These are phyloP conservation scores for Eumerus sabulonum DNA, from an alignment of 2,888 invertebrate species.

Conservation along the genomic window DNA sequence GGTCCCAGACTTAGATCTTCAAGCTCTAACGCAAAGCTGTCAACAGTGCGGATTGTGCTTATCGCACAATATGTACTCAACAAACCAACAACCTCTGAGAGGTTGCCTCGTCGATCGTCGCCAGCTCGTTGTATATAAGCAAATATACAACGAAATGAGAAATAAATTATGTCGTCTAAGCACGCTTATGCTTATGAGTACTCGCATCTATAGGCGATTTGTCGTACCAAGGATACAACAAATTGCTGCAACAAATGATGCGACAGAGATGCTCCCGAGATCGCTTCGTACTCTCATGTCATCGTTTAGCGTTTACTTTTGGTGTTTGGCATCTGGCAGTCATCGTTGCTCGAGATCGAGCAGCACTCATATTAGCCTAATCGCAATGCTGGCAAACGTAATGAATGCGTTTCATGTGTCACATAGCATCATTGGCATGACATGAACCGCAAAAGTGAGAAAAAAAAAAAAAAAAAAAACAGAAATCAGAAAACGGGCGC, in stretches of 20 bases:
- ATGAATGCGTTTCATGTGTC: constrained; percentile 57
- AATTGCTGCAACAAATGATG: constrained; percentile 64
- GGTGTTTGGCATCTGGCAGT: constrained; percentile 9
- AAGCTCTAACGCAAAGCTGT: constrained; percentile 43
- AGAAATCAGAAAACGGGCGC: constrained; percentile 20
- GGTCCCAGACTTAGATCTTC: constrained; percentile 28
- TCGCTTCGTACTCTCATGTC: constrained; percentile 55
- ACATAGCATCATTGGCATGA: constrained; percentile 30
- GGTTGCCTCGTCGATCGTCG: not conserved
- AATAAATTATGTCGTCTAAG: constrained; percentile 3
- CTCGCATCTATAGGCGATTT: constrained; percentile 53
- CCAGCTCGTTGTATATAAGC: constrained; percentile 35
- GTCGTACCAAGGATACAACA: constrained; percentile 62
- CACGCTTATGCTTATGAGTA: not conserved
- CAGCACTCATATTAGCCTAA: constrained; percentile 53
- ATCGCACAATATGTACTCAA: constrained; percentile 55
- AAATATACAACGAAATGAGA: constrained; percentile 28
- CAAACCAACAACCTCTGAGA: constrained; percentile 29
- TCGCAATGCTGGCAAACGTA: constrained; percentile 14
- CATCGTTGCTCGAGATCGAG: constrained; percentile 57
- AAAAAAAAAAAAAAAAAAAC: constrained; percentile 1
- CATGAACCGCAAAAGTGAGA: constrained; percentile 28
- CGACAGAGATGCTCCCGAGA: constrained; percentile 50
- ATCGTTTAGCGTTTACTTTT: not conserved
- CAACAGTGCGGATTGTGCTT: constrained; percentile 42